Percentiles rank a stretch among this genome's conserved stretches.
Evolutionary conservation across 2,888 invertebrate species (phyloP).

Genomic region (Parochlus steinenii): DNA sequence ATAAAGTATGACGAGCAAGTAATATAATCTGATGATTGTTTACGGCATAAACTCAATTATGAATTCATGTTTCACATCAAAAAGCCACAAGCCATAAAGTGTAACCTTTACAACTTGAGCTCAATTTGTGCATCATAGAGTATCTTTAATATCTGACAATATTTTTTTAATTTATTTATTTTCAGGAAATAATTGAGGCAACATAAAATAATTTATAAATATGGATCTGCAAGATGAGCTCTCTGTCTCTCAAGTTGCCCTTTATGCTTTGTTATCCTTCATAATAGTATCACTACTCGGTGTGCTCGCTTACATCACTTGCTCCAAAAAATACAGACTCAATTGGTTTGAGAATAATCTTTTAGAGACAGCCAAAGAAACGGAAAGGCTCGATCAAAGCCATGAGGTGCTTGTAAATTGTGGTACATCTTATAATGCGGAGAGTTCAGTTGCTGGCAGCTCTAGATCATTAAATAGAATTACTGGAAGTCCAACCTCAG

Average conservation of each 20-base stretch:
- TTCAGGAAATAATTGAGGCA: too few species aligned
- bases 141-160: too few species aligned
- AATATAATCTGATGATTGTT: too few species aligned
- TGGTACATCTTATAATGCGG: conserved; percentile 27
- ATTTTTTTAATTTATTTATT: too few species aligned
- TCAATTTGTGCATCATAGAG: too few species aligned
- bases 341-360: conserved; percentile 43
- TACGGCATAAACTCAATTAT: too few species aligned
- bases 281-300: conserved; percentile 31
- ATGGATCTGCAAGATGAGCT: conserved; percentile 29
- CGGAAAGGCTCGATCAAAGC: conserved; percentile 29
- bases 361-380: conserved; percentile 33
- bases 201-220: too few species aligned
- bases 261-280: conserved; percentile 34
- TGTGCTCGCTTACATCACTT: conserved; percentile 34
- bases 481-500: conserved; percentile 25
- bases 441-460: conserved; percentile 27
- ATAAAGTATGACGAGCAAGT: too few species aligned
- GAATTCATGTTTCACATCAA: too few species aligned
- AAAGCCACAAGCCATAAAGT: too few species aligned
- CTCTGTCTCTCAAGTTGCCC: conserved; percentile 28
- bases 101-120: too few species aligned
- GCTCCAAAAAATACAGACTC: conserved; percentile 35
- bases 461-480: conserved; percentile 22
- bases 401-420: conserved; percentile 31